Evolutionary conservation across 2,888 invertebrate genomes (phyloP), one percentile per base, ranked within the genome.

Genomic region (Minunthozetes semirufus): DNA sequence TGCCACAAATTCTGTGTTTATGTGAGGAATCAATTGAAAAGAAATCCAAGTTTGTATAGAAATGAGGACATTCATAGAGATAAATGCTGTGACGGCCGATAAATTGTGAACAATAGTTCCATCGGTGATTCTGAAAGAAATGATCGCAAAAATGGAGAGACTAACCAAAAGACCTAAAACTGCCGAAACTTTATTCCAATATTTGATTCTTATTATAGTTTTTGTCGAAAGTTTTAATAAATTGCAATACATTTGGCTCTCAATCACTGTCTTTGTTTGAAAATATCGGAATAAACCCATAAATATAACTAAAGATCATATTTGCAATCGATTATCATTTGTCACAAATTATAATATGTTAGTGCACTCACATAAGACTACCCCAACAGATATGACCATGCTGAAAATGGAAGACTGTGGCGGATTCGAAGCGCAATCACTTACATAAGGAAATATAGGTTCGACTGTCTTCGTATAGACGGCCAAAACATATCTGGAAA

Each of bases 1-100:
- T 6, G 33, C 63, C 17, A 29, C 25, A 5, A 6, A 11, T 33
- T 29, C 8, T 6, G 6, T 33, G 33, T 63, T 33, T 3, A 63
- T 17, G 5, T 17, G 29, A 6, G 63, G 33, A 5, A 25, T 5
- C 11, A 63, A 33, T 15, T 63, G 6, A n/a, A 29, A 63, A 5
- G 63, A 63, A 29, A 63, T 63, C 63, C 63, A 63, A n/a, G 63
- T 63, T 29, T 63, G 63, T 13, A 29, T 63, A 2, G 4, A 17
- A 29, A 15, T 33, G 17, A 33, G 17, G 17, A 63, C 33, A 5
- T 11, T 29, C 2, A 29, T 33, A 15, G 6, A 27, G 17, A 27
- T 27, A 17, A 63, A 33, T 13, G 33, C 2, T 5, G 17, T 9
- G 6, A 17, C 6, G 4, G 63, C 63, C 27, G 33, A 13, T 5